Base-by-base conservation (phyloP, 1,140 invertebrate species). In the Paracyclopina nana region DNA sequence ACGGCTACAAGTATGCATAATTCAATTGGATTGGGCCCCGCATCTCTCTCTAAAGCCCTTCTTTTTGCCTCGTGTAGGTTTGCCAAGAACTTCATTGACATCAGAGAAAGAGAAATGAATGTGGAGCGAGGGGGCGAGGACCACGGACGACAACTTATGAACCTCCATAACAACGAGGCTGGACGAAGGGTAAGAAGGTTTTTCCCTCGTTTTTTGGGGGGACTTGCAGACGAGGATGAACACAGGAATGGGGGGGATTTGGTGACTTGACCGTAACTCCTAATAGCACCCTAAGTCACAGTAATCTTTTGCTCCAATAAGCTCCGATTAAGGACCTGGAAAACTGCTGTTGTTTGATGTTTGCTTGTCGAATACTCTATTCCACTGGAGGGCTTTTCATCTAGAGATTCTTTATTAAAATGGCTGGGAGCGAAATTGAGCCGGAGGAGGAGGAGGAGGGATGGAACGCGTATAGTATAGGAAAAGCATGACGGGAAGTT, bases 121-220 rank as follows among this genome's bases (percentile, higher is more conserved):
- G 63, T 79, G 72, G 65, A 65, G 26, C 67, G 75, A 58, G 76
- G 77, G 28, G 78, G 76, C 31, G 67, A 70, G 34, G 76, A 79
- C 45, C 79, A 88, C 59, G 84, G 80, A 1, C 65, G 80, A 27
- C 78, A 78, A 56, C 68, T 91, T 42, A 91, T 92, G 82, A 90
- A 91, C 69, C 68, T 90, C 20, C 86, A 91, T 62, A 94, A 94
- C 64, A 92, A 92, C 62, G 84, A 92, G 63, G 87, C 84, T 29
- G 87, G 88, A 8, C 68, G 86, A 62, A 72, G 83, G 73, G 85
- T 88, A 72, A 75, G 76, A 69, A 52, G 34, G 16, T 29, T 4
- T 12, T 54, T 14, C 25, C 26, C 14, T 53, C 6, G 18, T 53
- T 31, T 31, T 9, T 31, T 31, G n/a, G n/a, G n/a, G n/a, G 29